These are phyloP conservation scores for Benthosema pterotum DNA, from an alignment of 2,797 vertebrate species.

Conservation along the genomic window DNA sequence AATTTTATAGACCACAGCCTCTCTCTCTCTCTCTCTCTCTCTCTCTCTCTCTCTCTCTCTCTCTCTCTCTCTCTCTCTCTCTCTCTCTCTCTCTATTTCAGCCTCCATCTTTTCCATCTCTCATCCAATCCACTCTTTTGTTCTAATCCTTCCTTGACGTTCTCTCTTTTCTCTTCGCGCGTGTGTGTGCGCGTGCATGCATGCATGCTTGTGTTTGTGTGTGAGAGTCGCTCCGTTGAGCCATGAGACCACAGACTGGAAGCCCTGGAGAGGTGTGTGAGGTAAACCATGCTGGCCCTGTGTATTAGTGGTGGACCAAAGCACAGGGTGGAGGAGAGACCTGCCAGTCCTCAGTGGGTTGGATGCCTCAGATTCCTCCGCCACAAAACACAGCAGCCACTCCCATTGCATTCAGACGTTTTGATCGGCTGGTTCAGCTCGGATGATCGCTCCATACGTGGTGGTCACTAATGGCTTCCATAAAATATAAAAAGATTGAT, in stretches of 20 bases:
- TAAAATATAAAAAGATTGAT: neutral
- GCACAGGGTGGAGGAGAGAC: conserved; percentile 26
- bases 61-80: conserved; percentile 19
- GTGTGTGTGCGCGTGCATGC: neutral
- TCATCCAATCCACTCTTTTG: no score
- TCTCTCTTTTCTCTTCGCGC: no score
- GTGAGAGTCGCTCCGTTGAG: conserved; percentile 42
- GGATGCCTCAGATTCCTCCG: conserved; percentile 27
- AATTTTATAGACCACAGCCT: conserved; percentile 56
- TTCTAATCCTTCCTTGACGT: no score
- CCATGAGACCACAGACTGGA: conserved; percentile 36
- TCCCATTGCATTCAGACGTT: neutral
- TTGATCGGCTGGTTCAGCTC: neutral
- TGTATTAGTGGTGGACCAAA: conserved; percentile 27
- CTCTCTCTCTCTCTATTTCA: conserved; percentile 26
- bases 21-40: conserved; percentile 41
- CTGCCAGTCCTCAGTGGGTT: conserved; percentile 23
- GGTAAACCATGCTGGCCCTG: conserved; percentile 51
- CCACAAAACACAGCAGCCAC: conserved; percentile 7
- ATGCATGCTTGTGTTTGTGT: conserved; percentile 8
- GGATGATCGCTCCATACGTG: no score
- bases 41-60: neutral
- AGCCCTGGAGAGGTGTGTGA: conserved; percentile 28
- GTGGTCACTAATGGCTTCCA: neutral
- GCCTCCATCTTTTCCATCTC: no score